These are phyloP conservation scores for Xanthorhoe designata DNA, from an alignment of 2,888 invertebrate species.

Conservation along the genomic window DNA sequence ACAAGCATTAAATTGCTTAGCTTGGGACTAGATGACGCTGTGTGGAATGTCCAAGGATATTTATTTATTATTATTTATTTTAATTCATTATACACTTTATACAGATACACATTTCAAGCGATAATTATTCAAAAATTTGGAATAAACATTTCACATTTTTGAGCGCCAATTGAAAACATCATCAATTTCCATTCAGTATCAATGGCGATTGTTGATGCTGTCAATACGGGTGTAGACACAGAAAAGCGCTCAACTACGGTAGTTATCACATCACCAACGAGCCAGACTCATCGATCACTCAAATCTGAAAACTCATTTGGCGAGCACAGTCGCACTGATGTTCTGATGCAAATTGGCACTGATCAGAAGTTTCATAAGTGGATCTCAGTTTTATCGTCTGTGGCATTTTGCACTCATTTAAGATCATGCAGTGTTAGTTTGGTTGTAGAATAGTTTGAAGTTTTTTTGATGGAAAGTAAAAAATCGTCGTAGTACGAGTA, in stretches of 20 bases:
- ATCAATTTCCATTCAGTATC: slow-evolving; percentile 15
- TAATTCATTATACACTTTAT: too few species aligned
- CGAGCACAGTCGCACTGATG: slow-evolving; percentile 60
- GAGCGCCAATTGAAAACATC: slow-evolving; percentile 8
- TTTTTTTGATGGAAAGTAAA: too few species aligned
- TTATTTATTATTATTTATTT: too few species aligned
- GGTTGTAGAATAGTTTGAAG: too few species aligned
- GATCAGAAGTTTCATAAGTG: not conserved
- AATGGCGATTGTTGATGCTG: slow-evolving; percentile 10
- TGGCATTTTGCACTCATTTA: not conserved
- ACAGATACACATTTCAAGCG: too few species aligned
- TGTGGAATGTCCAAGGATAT: too few species aligned
- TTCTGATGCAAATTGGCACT: slow-evolving; percentile 63
- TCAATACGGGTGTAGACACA: slow-evolving; percentile 13
- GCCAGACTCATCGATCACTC: slow-evolving; percentile 44
- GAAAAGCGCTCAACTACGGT: slow-evolving; percentile 19
- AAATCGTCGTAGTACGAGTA: too few species aligned
- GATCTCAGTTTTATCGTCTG: not conserved
- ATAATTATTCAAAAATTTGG: not conserved
- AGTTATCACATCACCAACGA: slow-evolving; percentile 30
- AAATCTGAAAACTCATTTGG: slow-evolving; percentile 44
- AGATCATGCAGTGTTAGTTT: too few species aligned
- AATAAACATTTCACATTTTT: slow-evolving; percentile 5
- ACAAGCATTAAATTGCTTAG: too few species aligned
- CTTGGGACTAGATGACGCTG: too few species aligned